Evolutionary conservation across 2,113 vertebrate genomes (phyloP).

Genomic region (Cyphomyrus discorhynchus): DNA sequence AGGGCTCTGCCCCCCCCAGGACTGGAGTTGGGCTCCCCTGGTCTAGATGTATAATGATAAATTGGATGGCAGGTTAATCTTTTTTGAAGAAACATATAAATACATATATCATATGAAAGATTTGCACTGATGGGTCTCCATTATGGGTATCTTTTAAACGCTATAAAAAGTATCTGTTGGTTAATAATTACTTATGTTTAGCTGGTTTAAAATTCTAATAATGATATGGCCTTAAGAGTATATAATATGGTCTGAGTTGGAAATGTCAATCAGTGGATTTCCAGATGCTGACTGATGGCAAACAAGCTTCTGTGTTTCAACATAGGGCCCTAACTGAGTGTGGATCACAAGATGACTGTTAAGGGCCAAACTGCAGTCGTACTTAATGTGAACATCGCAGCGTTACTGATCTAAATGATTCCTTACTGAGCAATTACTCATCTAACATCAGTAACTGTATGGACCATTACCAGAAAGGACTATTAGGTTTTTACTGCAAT

Average conservation of each 20-base stretch:
- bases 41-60: not conserved
- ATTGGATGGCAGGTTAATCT: not conserved
- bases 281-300: not conserved
- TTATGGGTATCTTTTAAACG: not conserved
- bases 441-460: not conserved
- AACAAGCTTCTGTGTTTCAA: not conserved
- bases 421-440: not conserved
- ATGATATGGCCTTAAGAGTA: not conserved
- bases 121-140: not conserved
- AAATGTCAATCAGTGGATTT: not conserved
- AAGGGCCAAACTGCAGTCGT: not conserved
- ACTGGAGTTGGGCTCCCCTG: no score
- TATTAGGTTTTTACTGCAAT: not conserved
- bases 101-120: not conserved
- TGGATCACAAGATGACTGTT: not conserved
- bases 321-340: not conserved
- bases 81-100: not conserved
- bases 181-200: not conserved
- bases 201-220: not conserved
- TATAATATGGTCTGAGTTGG: not conserved
- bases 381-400: not conserved
- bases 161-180: not conserved
- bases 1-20: no score
- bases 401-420: not conserved
- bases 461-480: not conserved